Conservation (phyloP, 2,113 vertebrate genomes). For the Cochlearius cochlearius region DNA sequence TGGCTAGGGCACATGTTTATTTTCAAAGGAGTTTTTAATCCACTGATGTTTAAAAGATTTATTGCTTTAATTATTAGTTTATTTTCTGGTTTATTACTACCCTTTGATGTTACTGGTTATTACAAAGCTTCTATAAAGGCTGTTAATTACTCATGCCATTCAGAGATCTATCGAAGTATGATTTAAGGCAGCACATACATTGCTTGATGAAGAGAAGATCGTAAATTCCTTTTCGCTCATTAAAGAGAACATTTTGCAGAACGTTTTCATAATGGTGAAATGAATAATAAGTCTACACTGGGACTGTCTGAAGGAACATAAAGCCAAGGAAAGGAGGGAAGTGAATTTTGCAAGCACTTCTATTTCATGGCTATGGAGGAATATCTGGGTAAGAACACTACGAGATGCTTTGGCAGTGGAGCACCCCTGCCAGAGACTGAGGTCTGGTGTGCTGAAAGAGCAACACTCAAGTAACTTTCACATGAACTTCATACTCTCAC, state of each 20-base stretch:
- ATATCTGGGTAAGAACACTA: background rate
- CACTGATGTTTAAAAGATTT: conserved; percentile 42
- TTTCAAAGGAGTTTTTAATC: conserved; percentile 46
- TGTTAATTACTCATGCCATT: conserved; percentile 53
- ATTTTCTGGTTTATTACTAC: conserved; percentile 38
- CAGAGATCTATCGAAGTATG: background rate
- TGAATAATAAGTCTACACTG: background rate
- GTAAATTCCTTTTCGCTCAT: background rate
- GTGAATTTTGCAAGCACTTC: background rate
- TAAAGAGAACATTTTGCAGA: background rate
- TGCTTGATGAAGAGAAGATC: background rate
- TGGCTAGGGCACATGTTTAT: conserved; percentile 2
- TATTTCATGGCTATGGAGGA: background rate
- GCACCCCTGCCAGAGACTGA: background rate
- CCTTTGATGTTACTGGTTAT: conserved; percentile 44
- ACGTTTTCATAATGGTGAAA: background rate
- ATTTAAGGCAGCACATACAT: conserved; percentile 2
- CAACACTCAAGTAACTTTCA: background rate
- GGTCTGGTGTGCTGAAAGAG: background rate
- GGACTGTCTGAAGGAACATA: background rate
- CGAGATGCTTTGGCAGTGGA: background rate
- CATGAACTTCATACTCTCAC: background rate
- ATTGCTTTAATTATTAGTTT: conserved; percentile 60
- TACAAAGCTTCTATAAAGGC: conserved; percentile 7
- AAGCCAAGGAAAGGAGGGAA: background rate